Base-by-base conservation (phyloP, 2,113 vertebrate genomes). In the Callipepla californica region DNA sequence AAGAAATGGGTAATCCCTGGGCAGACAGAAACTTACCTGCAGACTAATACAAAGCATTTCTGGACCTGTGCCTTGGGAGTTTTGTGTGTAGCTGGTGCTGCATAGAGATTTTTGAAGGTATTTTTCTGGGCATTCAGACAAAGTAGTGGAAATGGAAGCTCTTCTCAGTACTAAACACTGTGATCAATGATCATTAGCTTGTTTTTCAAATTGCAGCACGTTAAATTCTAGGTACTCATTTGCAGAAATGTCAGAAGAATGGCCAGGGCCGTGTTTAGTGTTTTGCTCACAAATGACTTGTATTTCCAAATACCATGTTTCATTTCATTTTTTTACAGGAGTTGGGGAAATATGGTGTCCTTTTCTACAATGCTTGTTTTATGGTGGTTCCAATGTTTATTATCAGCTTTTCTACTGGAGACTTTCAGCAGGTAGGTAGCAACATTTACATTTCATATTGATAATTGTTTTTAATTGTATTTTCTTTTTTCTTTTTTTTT, bases 321-420 rank as follows among this genome's bases (percentile, higher is more conserved):
- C 34, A 7, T 89, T 87, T 68, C 30, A 6, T 92, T 86, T 95
- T 80, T 95, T 50, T 8, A 47, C 62, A 99, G 99, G 98, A 98
- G 68, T 89, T 99, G 42, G 99, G 99, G 50, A 99, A 98, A 95
- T 99, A 99, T 0, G 99, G 98, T 34, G 97, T 99, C 63, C 97
- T 99, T 92, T 99, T 98, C 96, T 99, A 99, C 97, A 99, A 99
- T 75, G 98, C 98, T n/a, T 97, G 98, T 73, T 98, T 99, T 93
- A 98, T 99, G 94, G 96, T 99, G 73, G 80, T 99, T 70, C 99
- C 99, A 22, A 98, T 98, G 34, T 12, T 98, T 28, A 55, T 98
- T 93, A 95, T 98, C 51, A 99, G 98, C 77, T 94, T 95, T 21
- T 98, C 91, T 80, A 99, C 98, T 26, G 98, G 98, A 93, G 99